Evolutionary conservation across 2,113 vertebrate genomes (phyloP), one percentile per base, ranked within the genome.

Genomic region (Nesogale talazaci): DNA sequence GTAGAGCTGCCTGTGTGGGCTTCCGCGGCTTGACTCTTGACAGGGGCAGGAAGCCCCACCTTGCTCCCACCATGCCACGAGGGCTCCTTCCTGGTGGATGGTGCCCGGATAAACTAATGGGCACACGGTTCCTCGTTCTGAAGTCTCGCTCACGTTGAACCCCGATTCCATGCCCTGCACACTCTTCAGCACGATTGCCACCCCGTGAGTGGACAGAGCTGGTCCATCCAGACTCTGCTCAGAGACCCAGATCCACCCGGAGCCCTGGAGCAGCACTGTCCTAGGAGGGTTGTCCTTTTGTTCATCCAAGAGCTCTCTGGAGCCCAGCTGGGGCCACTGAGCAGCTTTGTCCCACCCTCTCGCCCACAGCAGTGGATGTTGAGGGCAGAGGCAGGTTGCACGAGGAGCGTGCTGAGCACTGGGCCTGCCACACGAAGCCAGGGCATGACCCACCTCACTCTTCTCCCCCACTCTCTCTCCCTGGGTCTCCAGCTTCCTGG

Each of bases 401-500:
- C 2, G 1, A 0, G 1, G 17, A 2, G 65, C 0, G 4, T 0
- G 0, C 56, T n/a, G 14, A 0, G 34, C 16, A 0, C 2, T 6
- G 23, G 14, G 0, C 7, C 56, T 17, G 15, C 23, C 20, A 27
- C 57, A 8, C 46, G 46, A 10, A 9, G 34, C 52, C 6, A n/a
- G 38, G 1, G 1, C 1, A 15, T 1, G 5, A 6, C 31, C 1
- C 23, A 2, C 2, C 10, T 40, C 9, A 0, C 25, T 34, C 6
- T 52, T 69, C 52, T 85, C 61, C 76, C 34, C 46, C 6, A 4
- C 36, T 19, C 22, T 46, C 27, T 38, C 31, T 23, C 2, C 72
- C 27, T 27, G 4, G 14, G 36, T 36, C 31, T 1, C 34, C 31
- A 76, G 19, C 75, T 23, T 84, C 6, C 14, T n/a, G 77, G 40